Percentiles rank a stretch among this genome's conserved stretches.
These are phyloP conservation scores for Eupeodes luniger DNA, from an alignment of 2,888 invertebrate genomes.

Conservation along the genomic window DNA sequence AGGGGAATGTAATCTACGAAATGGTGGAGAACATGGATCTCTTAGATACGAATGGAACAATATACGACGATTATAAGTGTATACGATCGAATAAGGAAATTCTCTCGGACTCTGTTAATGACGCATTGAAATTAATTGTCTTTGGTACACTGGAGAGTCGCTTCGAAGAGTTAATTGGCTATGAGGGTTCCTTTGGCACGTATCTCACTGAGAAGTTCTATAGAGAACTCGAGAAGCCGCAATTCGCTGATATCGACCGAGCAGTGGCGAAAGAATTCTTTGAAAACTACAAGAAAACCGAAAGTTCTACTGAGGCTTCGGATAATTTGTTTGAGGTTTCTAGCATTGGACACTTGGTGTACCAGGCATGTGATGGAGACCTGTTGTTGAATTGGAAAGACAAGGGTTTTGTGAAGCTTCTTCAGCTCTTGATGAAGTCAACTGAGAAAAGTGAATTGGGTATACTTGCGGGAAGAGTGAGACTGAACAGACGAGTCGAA, in stretches of 20 bases:
- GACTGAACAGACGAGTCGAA: slow-evolving; percentile 79
- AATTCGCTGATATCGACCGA: slow-evolving; percentile 80
- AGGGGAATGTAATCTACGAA: slow-evolving; percentile 86
- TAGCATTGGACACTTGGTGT: slow-evolving; percentile 86
- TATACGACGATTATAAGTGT: slow-evolving; percentile 80
- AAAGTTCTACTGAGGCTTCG: slow-evolving; percentile 86
- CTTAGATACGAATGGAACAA: slow-evolving; percentile 79
- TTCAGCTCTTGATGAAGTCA: slow-evolving; percentile 87
- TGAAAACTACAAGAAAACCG: slow-evolving; percentile 86
- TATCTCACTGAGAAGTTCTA: slow-evolving; percentile 81
- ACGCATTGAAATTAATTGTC: slow-evolving; percentile 82
- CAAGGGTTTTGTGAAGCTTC: slow-evolving; percentile 88
- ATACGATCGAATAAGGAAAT: slow-evolving; percentile 83
- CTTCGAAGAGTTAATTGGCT: slow-evolving; percentile 80
- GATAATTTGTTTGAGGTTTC: slow-evolving; percentile 89
- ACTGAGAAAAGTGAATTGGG: slow-evolving; percentile 78
- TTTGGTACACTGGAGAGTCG: slow-evolving; percentile 82
- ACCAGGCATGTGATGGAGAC: slow-evolving; percentile 89
- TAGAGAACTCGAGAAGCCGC: slow-evolving; percentile 78
- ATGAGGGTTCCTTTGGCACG: slow-evolving; percentile 81
- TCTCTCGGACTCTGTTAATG: slow-evolving; percentile 81
- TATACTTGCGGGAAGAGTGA: slow-evolving; percentile 80
- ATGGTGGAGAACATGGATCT: slow-evolving; percentile 83
- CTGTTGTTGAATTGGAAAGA: slow-evolving; percentile 90
- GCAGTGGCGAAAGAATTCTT: slow-evolving; percentile 85